Evolutionary conservation across 2,888 invertebrate genomes (phyloP).

Genomic region (Blastobasis lacticolella): DNA sequence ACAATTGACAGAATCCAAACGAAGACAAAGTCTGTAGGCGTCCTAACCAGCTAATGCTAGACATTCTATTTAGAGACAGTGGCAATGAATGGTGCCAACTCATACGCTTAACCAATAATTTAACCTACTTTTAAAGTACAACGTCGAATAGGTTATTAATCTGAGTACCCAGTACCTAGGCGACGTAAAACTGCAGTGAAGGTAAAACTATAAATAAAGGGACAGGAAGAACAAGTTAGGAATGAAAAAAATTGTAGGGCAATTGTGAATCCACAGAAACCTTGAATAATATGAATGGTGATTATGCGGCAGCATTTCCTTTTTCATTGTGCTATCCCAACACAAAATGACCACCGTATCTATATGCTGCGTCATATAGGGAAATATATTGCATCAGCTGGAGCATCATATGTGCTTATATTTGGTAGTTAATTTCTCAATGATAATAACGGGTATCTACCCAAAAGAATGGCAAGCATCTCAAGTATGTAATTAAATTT

Average conservation of each 20-base stretch:
- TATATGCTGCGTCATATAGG: background rate
- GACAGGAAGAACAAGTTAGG: conserved; percentile 19
- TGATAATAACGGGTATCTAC: background rate
- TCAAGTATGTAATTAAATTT: too few relatives aligned
- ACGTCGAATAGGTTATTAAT: background rate
- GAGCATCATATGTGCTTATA: too few relatives aligned
- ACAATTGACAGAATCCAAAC: too few relatives aligned
- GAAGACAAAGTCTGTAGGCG: background rate
- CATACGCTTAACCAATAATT: conserved; percentile 35
- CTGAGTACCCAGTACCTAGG: too few relatives aligned
- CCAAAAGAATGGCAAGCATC: background rate
- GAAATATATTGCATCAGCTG: too few relatives aligned
- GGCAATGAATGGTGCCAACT: conserved; percentile 60
- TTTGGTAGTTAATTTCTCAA: background rate
- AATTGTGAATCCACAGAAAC: background rate
- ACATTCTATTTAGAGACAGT: conserved; percentile 51
- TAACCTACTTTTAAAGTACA: conserved; percentile 28
- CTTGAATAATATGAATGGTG: background rate
- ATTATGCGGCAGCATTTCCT: background rate
- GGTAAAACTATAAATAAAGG: conserved; percentile 6
- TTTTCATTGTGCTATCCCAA: background rate
- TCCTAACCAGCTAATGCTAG: conserved; percentile 32
- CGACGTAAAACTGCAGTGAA: background rate
- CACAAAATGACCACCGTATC: background rate
- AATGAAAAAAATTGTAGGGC: background rate